phyloP scores from a whole-genome alignment of 2,888 invertebrate genomes.

The Tyria jacobaeae region DNA sequence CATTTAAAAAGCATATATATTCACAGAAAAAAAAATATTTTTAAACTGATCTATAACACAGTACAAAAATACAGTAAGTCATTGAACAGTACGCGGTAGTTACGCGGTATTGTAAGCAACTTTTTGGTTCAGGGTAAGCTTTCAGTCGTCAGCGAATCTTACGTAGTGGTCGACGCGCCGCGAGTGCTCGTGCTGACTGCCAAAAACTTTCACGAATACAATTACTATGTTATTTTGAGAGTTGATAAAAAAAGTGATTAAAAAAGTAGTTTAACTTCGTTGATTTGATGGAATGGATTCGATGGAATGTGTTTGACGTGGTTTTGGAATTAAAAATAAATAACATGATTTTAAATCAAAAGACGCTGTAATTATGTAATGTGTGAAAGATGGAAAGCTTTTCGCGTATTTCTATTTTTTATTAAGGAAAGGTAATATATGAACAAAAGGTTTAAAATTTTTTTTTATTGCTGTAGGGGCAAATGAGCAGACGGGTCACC shows the following conservation, averaged over 20 bases:
- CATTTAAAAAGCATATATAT: no score
- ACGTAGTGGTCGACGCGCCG: constrained; percentile 14
- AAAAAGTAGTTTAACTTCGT: constrained; percentile 1
- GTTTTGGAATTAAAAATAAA: not conserved
- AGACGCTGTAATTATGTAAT: not conserved
- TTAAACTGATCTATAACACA: no score
- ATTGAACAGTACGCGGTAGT: constrained; percentile 3
- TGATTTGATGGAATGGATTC: no score
- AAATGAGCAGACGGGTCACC: no score
- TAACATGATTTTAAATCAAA: not conserved
- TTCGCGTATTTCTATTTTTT: no score
- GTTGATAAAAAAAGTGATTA: not conserved
- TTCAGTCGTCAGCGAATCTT: constrained; percentile 20
- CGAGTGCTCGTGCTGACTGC: not conserved
- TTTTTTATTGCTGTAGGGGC: no score
- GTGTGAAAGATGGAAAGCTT: not conserved
- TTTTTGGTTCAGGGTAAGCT: constrained; percentile 15
- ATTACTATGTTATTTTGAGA: not conserved
- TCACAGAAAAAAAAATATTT: no score
- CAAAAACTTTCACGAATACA: constrained; percentile 12
- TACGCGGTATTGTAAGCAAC: constrained; percentile 14
- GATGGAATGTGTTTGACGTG: not conserved
- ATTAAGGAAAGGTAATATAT: no score
- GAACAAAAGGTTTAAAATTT: no score
- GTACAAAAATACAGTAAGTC: not conserved